Evolutionary conservation across 2,113 vertebrate species (phyloP).

Genomic region (Toxostoma redivivum): DNA sequence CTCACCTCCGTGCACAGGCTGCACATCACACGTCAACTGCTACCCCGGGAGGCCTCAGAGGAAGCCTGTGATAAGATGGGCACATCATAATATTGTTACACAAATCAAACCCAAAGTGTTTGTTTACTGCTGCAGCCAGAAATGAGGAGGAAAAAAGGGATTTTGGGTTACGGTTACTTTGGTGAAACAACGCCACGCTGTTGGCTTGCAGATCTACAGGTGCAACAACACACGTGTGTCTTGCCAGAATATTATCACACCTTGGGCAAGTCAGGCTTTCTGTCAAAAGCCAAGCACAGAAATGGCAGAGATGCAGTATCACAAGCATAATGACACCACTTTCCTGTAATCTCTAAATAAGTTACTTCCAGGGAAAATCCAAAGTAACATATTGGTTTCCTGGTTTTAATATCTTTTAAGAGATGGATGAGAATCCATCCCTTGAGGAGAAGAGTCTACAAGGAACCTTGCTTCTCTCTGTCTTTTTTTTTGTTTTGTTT

Average conservation of each 20-base stretch:
- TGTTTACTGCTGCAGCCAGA: background rate
- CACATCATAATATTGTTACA: background rate
- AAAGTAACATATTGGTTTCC: background rate
- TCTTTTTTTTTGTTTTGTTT: background rate
- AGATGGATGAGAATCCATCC: background rate
- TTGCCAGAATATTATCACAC: background rate
- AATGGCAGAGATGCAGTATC: background rate
- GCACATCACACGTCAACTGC: background rate
- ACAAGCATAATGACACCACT: background rate
- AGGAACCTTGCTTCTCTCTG: fast-evolving
- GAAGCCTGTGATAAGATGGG: background rate
- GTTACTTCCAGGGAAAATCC: background rate
- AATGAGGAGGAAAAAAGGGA: background rate
- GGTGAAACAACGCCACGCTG: background rate
- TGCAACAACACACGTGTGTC: fast-evolving
- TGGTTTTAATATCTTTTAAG: background rate
- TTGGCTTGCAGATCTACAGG: background rate
- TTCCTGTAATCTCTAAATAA: background rate
- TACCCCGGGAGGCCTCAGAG: background rate
- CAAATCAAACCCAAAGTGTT: background rate
- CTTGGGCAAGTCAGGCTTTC: background rate
- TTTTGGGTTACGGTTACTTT: background rate
- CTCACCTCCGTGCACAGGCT: background rate
- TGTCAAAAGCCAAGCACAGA: background rate
- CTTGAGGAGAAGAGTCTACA: background rate